Evolutionary conservation across 2,888 invertebrate species (phyloP).

Genomic region (Antitype chi): DNA sequence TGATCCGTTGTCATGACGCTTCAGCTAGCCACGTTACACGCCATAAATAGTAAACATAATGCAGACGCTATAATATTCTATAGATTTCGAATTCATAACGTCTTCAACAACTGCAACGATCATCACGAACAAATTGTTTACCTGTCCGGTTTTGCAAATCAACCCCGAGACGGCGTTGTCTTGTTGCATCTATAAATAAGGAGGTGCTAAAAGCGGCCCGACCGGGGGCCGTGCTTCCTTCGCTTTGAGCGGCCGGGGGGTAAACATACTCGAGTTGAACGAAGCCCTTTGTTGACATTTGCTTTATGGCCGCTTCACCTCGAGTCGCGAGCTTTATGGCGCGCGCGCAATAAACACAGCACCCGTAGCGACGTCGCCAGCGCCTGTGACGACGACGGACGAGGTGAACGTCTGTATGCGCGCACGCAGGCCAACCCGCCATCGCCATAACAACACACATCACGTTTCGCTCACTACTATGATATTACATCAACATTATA

Average conservation of each 20-base stretch:
- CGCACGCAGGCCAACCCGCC: slow-evolving; percentile 52
- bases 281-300: slow-evolving; percentile 88
- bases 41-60: slow-evolving; percentile 57
- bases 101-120: slow-evolving; percentile 68
- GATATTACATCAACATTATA: slow-evolving; percentile 23
- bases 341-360: slow-evolving; percentile 79
- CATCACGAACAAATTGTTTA: slow-evolving; percentile 79
- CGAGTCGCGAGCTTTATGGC: slow-evolving; percentile 78
- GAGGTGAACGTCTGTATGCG: slow-evolving; percentile 71
- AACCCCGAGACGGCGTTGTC: slow-evolving; percentile 80
- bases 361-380: slow-evolving; percentile 68
- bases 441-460: slow-evolving; percentile 54
- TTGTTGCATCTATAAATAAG: slow-evolving; percentile 89
- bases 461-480: slow-evolving; percentile 46
- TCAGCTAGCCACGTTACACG: slow-evolving; percentile 57
- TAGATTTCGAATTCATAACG: not conserved
- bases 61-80: slow-evolving; percentile 23
- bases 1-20: slow-evolving; percentile 66
- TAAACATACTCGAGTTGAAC: slow-evolving; percentile 85
- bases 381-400: slow-evolving; percentile 66
- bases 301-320: slow-evolving; percentile 84
- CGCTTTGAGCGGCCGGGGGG: slow-evolving; percentile 88
- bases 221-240: slow-evolving; percentile 89
- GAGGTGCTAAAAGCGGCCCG: slow-evolving; percentile 90
- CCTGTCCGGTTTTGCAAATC: slow-evolving; percentile 87